These are phyloP conservation scores for Drosophila nr. medialis DNA, from an alignment of 2,888 invertebrate species.

Conservation along the genomic window DNA sequence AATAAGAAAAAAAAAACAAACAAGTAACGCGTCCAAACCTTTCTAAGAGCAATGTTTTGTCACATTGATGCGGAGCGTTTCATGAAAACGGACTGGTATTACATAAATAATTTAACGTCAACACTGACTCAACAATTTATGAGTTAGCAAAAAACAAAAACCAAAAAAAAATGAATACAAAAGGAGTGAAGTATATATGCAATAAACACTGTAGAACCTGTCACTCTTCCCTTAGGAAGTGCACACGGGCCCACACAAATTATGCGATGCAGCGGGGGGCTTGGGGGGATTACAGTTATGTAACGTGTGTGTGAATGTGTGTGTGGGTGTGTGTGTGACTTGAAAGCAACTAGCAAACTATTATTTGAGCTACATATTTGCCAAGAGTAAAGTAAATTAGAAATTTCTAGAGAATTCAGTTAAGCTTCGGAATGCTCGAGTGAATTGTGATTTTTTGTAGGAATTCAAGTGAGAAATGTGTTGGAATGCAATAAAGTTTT, in stretches of 20 bases:
- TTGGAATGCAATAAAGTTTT: not conserved
- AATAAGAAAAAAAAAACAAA: constrained; percentile 5
- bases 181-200: constrained; percentile 34
- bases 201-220: constrained; percentile 19
- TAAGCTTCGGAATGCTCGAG: constrained; percentile 1
- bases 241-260: constrained; percentile 37
- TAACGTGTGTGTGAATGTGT: constrained; percentile 18
- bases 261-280: constrained; percentile 6
- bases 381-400: not conserved
- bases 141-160: constrained; percentile 1
- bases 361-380: not conserved
- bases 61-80: constrained; percentile 69
- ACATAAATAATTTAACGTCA: constrained; percentile 46
- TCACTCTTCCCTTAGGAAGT: constrained; percentile 38
- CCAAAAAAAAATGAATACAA: not conserved
- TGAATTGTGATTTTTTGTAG: not conserved
- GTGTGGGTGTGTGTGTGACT: constrained; percentile 2
- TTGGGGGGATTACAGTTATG: constrained; percentile 24
- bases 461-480: not conserved
- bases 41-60: constrained; percentile 62
- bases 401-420: constrained; percentile 2
- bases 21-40: constrained; percentile 9
- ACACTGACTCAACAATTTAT: constrained; percentile 14
- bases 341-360: constrained; percentile 20
- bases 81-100: constrained; percentile 73